A percentile compares a stretch with the other conserved stretches of the same genome.
Evolutionary conservation across 92 coral and sea anemone genomes (phyloP).

Genomic region (Palythoa caribaeorum): DNA sequence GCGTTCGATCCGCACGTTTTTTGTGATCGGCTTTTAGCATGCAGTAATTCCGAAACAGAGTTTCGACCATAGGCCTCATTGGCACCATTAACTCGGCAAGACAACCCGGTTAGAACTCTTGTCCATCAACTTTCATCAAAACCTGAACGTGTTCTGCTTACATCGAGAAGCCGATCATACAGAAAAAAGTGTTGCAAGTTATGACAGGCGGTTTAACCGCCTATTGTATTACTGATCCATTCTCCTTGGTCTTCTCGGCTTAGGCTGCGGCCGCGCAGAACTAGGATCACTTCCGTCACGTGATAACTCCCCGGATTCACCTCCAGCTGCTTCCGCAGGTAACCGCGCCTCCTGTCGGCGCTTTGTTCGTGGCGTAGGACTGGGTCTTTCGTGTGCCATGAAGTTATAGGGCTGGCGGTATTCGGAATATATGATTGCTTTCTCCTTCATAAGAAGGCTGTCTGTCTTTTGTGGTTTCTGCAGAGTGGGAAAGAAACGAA

Average conservation of each 20-base stretch:
- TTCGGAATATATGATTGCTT: constrained; percentile 90
- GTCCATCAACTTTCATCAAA: too few species aligned
- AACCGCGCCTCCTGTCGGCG: constrained; percentile 45
- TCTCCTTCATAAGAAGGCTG: constrained; percentile 88
- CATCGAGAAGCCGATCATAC: too few species aligned
- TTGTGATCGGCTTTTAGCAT: too few species aligned
- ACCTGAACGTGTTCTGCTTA: too few species aligned
- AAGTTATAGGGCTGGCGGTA: constrained; percentile 98
- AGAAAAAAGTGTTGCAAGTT: too few species aligned
- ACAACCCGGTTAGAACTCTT: too few species aligned
- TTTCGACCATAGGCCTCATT: too few species aligned
- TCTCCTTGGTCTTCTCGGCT: constrained; percentile 24
- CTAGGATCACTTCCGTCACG: constrained; percentile 21
- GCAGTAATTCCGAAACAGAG: too few species aligned
- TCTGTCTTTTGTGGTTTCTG: constrained; percentile 76
- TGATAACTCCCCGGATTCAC: constrained; percentile 1
- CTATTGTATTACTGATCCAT: constrained; percentile 2
- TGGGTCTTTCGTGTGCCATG: constrained; percentile 73
- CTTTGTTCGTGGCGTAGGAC: constrained; percentile 54
- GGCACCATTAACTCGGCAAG: too few species aligned
- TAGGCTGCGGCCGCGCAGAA: constrained; percentile 32
- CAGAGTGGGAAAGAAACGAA: constrained; percentile 55
- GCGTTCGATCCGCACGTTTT: too few species aligned
- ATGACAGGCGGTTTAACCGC: too few species aligned
- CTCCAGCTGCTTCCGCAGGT: constrained; percentile 4